A percentile compares a stretch with the other conserved stretches of the same genome.
Evolutionary conservation across 1,140 invertebrate genomes (phyloP).

Genomic region (Ips nitidus): DNA sequence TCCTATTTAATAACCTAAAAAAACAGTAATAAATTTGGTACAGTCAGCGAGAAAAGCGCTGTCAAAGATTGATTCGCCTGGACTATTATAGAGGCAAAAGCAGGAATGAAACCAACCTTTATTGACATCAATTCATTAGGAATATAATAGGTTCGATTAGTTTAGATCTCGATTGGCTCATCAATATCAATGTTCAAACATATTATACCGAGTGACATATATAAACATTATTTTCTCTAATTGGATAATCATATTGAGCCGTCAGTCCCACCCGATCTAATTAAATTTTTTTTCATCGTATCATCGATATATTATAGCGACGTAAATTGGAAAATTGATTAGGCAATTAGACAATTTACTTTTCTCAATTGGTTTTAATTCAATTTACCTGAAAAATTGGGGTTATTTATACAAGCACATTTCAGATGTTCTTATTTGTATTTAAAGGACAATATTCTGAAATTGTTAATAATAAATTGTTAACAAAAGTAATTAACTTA

Average conservation of each 20-base stretch:
- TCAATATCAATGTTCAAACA: slow-evolving; percentile 35
- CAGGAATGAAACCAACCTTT: slow-evolving; percentile 5
- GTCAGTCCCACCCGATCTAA: slow-evolving; percentile 13
- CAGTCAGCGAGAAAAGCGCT: no score
- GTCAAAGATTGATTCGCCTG: no score
- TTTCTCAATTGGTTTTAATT: slow-evolving; percentile 21
- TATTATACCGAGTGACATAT: slow-evolving; percentile 31
- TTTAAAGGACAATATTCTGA: no score
- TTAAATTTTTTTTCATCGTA: slow-evolving; percentile 13
- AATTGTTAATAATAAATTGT: no score
- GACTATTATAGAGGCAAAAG: no score
- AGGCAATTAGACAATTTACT: slow-evolving; percentile 29
- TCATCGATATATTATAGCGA: not conserved
- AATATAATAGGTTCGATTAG: not conserved
- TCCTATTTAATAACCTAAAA: no score
- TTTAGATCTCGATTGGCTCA: slow-evolving; percentile 21
- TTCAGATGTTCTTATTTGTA: no score
- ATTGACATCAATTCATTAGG: slow-evolving; percentile 17
- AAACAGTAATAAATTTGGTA: no score
- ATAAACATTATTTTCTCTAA: slow-evolving; percentile 35
- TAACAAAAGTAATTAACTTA: no score
- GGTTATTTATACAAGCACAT: no score
- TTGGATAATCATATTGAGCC: slow-evolving; percentile 23
- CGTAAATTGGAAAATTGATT: slow-evolving; percentile 33
- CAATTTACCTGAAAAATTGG: no score